Conservation (phyloP, 2,113 vertebrate genomes). For the Lanius ludovicianus region DNA sequence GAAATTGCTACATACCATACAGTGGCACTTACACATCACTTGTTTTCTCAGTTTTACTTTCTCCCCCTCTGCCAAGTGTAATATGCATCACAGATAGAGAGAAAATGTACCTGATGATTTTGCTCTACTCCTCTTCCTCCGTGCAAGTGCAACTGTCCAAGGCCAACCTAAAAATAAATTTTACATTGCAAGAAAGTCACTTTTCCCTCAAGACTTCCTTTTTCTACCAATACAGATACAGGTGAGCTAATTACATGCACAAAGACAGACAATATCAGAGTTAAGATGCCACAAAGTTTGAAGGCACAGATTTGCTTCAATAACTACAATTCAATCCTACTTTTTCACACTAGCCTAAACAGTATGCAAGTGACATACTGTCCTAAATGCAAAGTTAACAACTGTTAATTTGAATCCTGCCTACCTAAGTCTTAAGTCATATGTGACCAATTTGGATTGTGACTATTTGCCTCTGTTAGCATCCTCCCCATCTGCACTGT, state of each 20-base stretch:
- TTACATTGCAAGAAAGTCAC: not conserved
- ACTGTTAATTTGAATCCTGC: not conserved
- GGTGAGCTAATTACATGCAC: not conserved
- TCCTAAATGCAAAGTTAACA: not conserved
- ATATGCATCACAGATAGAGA: not conserved
- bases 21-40: not conserved
- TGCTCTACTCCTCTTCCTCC: conserved; percentile 97
- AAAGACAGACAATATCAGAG: not conserved
- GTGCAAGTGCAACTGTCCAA: conserved; percentile 94
- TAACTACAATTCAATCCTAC: not conserved
- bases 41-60: not conserved
- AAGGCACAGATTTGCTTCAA: not conserved
- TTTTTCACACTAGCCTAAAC: not conserved
- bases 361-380: not conserved
- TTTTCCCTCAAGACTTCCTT: not conserved
- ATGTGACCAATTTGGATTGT: not conserved
- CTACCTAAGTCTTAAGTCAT: not conserved
- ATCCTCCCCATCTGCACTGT: not conserved
- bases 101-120: conserved; percentile 89
- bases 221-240: not conserved
- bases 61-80: not conserved
- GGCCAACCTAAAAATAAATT: conserved; percentile 83
- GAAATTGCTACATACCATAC: not conserved
- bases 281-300: not conserved
- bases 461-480: not conserved